Conservation (phyloP, 2,797 vertebrate genomes). For the Arremon brunneinucha region DNA sequence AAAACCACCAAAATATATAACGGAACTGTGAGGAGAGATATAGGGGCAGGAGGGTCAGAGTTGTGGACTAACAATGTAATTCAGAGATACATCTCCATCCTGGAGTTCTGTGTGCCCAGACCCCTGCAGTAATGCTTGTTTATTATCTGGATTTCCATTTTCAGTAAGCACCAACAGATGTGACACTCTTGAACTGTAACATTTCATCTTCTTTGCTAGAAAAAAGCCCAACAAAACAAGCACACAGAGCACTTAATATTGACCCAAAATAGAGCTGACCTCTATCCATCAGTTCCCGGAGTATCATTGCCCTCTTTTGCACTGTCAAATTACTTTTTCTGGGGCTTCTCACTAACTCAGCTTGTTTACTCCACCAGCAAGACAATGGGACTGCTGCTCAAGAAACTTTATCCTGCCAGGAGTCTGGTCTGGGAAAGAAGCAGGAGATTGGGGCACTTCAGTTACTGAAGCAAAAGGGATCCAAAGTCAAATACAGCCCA, state of each 20-base stretch:
- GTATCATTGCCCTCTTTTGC: background rate
- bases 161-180: background rate
- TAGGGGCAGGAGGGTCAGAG: background rate
- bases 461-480: background rate
- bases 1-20: background rate
- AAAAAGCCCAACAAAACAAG: background rate
- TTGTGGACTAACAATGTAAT: background rate
- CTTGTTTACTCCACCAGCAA: background rate
- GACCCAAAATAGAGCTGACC: background rate
- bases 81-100: background rate
- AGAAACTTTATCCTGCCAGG: background rate
- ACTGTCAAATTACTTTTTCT: background rate
- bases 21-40: fast-evolving
- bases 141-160: background rate
- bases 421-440: background rate
- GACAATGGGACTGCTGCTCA: background rate
- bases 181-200: background rate
- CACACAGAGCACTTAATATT: background rate
- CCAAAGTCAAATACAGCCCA: background rate
- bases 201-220: background rate
- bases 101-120: background rate
- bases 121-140: background rate
- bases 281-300: background rate
- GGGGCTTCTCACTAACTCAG: background rate
- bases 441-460: background rate